These are phyloP conservation scores for Acrossocheilus fasciatus DNA, from an alignment of 2,797 vertebrate species.

Conservation along the genomic window DNA sequence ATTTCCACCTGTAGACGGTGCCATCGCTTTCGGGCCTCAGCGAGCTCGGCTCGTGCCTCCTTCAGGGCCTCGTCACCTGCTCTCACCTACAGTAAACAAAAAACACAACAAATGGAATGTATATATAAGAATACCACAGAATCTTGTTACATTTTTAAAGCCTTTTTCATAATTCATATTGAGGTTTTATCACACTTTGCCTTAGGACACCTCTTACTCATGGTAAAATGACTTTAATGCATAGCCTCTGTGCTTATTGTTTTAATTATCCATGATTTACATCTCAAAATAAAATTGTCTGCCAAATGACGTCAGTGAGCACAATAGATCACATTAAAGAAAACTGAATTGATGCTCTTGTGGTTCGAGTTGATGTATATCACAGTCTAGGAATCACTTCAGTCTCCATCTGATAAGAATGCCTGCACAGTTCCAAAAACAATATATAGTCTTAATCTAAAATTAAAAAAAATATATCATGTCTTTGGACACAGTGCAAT, in stretches of 20 bases:
- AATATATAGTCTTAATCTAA: not conserved
- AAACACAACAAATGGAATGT: conserved; percentile 19
- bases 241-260: not conserved
- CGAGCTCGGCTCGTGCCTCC: conserved; percentile 88
- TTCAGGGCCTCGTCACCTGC: conserved; percentile 83
- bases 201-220: not conserved
- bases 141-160: not conserved
- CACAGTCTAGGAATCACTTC: not conserved
- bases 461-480: not conserved
- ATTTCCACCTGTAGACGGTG: conserved; percentile 92
- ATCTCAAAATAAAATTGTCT: not conserved
- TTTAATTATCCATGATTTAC: conserved; percentile 12
- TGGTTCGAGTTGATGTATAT: not conserved
- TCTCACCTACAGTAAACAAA: conserved; percentile 41
- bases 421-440: not conserved
- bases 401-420: conserved; percentile 18
- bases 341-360: not conserved
- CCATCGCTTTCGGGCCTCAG: conserved; percentile 89
- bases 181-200: not conserved
- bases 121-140: not conserved
- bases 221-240: not conserved
- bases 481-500: too few relatives aligned
- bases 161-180: not conserved
- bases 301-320: not conserved
- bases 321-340: not conserved